These are phyloP conservation scores for Drosophila obscura DNA, from an alignment of 1,140 invertebrate genomes.

Conservation along the genomic window DNA sequence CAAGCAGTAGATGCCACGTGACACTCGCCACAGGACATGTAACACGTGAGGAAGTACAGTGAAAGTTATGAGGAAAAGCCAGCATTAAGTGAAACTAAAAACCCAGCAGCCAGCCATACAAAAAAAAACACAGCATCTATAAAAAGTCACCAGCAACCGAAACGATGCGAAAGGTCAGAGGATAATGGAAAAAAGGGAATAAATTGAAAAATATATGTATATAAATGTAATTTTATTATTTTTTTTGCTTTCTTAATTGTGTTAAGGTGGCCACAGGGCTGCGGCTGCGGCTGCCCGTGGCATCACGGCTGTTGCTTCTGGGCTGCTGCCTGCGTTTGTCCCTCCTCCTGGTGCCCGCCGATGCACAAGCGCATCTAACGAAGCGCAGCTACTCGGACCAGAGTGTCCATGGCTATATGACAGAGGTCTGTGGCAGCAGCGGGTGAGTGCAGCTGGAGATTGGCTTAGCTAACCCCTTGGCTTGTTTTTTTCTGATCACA, in stretches of 20 bases:
- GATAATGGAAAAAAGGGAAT: not conserved
- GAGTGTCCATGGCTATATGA: slow-evolving; percentile 90
- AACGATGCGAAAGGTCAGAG: slow-evolving; percentile 51
- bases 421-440: slow-evolving; percentile 86
- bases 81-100: slow-evolving; percentile 42
- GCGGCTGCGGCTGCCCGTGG: slow-evolving; percentile 9
- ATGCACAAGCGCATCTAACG: slow-evolving; percentile 77
- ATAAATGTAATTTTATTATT: not conserved
- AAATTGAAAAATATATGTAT: not conserved
- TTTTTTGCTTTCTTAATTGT: slow-evolving; percentile 11
- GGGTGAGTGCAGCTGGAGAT: not conserved
- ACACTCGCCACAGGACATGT: slow-evolving; percentile 48
- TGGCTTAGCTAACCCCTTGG: not conserved
- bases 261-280: slow-evolving; percentile 12
- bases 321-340: slow-evolving; percentile 22
- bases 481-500: not conserved
- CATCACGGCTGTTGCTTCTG: slow-evolving; percentile 45
- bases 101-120: not conserved
- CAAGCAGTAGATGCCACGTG: slow-evolving; percentile 44
- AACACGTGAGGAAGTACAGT: slow-evolving; percentile 36
- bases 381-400: slow-evolving; percentile 91
- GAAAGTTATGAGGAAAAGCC: slow-evolving; percentile 8
- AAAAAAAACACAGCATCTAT: slow-evolving; percentile 5
- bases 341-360: slow-evolving; percentile 83
- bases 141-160: slow-evolving; percentile 19